A percentile compares a stretch with the other conserved stretches of the same genome.
These are phyloP conservation scores for Heliocidaris tuberculata DNA, from an alignment of 35 echinoderm and acorn worm genomes.

Conservation along the genomic window DNA sequence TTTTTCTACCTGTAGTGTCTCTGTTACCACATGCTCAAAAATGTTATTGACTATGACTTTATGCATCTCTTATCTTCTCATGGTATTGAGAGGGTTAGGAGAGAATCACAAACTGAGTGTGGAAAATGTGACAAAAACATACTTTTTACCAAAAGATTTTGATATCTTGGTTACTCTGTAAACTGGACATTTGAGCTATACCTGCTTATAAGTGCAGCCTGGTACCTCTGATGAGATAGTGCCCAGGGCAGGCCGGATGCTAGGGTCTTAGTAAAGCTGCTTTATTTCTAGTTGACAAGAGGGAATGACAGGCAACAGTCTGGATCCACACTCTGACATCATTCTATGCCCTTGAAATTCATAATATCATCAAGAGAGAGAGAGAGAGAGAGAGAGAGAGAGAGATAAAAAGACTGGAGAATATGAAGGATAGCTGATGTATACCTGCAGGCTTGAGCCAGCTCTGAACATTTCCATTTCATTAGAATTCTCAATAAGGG, in stretches of 20 bases:
- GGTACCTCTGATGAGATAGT: background rate
- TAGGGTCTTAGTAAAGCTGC: background rate
- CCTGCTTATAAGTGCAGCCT: no score
- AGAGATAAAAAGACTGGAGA: background rate
- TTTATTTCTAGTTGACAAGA: slow-evolving; percentile 18
- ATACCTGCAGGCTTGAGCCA: background rate
- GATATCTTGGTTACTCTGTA: background rate
- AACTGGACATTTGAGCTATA: no score
- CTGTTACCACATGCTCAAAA: no score
- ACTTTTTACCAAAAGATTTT: background rate
- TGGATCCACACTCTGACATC: background rate
- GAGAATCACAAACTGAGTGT: background rate
- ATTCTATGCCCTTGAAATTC: background rate
- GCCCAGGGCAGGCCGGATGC: background rate
- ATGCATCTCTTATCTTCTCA: background rate
- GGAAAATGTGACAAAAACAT: background rate
- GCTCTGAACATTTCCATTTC: background rate
- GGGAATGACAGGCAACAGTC: background rate
- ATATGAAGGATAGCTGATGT: background rate
- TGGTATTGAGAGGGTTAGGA: background rate
- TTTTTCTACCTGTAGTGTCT: no score
- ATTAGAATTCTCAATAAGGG: background rate
- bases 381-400: no score
- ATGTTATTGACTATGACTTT: background rate
- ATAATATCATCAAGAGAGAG: background rate